Evolutionary conservation across 2,888 invertebrate species (phyloP), one percentile per base, ranked within the genome.

Genomic region (Eudemis profundana): DNA sequence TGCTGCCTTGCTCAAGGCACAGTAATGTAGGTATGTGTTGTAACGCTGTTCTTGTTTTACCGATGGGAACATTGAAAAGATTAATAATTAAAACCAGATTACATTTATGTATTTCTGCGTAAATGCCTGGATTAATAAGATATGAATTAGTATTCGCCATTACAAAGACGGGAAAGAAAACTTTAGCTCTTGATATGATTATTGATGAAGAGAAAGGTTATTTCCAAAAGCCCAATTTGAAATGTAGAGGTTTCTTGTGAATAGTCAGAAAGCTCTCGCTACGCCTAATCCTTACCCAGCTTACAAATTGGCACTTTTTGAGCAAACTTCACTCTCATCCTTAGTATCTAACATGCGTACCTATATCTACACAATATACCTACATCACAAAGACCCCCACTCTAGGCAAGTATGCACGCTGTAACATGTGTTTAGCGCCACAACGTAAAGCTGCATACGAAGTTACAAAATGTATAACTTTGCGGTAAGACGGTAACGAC

Each of bases 301-400:
- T 61, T 49, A 59, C 50, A 60, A 49, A 74, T 81, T 81, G 79
- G 80, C 81, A 81, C 80, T 70, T 73, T 51, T 78, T 81, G 79
- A 81, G 80, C 81, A 79, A 75, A 70, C 67, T 69, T 61, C 49
- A 67, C 65, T 56, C 62, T 63, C 42, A 14, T 10, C 40, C 46
- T 64, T 64, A 64, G 19, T 19, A 49, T 15, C 57, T 64, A 57
- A 57, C 56, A 57, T 42, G 49, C 49, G 42, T 36, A 61, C 15
- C 29, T 56, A 64, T 23, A 14, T 17, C 46, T 46, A 38, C 36
- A 44, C 17, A 27, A 42, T 15, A 46, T 21, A 40, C 29, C 4
- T 62, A 65, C 27, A 65, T 65, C 59, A 64, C 57, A 64, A 36
- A 44, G 27, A 42, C 29, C 8, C 33, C 42, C 56, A 29, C 56